A percentile compares a stretch with the other conserved stretches of the same genome.
Conservation (phyloP, 2,113 vertebrate genomes). For the Baryphthengus martii region DNA sequence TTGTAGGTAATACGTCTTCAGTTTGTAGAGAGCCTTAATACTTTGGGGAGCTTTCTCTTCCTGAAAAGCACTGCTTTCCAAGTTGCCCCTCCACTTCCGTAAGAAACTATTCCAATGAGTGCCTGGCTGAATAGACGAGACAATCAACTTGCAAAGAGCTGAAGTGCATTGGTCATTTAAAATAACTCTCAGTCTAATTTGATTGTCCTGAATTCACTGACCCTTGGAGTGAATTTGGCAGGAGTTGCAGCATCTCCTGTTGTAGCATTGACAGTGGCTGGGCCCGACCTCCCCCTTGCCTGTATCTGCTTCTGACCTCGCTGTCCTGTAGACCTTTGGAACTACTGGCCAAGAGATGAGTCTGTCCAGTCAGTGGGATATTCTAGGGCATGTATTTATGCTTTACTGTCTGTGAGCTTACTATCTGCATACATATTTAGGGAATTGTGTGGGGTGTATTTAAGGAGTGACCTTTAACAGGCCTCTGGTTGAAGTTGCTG, state of each 20-base stretch:
- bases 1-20: not conserved
- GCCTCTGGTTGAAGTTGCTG: not conserved
- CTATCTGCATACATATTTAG: not conserved
- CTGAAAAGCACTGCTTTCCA: not conserved
- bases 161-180: not conserved
- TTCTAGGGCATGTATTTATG: not conserved
- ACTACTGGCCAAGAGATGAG: not conserved
- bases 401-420: not conserved
- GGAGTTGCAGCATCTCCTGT: not conserved
- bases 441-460: not conserved
- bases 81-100: not conserved
- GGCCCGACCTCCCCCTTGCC: not conserved
- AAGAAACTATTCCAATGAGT: not conserved
- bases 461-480: not conserved
- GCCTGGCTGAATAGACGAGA: not conserved
- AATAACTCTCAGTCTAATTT: not conserved
- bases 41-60: not conserved
- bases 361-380: not conserved
- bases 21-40: not conserved
- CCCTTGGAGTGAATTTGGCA: not conserved
- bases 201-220: not conserved
- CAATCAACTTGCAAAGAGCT: not conserved
- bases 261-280: not conserved
- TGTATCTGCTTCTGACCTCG: rapidly evolving
- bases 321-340: not conserved